Evolutionary conservation across 2,888 invertebrate species (phyloP), one percentile per base, ranked within the genome.

Genomic region (Ennomos erosarius): DNA sequence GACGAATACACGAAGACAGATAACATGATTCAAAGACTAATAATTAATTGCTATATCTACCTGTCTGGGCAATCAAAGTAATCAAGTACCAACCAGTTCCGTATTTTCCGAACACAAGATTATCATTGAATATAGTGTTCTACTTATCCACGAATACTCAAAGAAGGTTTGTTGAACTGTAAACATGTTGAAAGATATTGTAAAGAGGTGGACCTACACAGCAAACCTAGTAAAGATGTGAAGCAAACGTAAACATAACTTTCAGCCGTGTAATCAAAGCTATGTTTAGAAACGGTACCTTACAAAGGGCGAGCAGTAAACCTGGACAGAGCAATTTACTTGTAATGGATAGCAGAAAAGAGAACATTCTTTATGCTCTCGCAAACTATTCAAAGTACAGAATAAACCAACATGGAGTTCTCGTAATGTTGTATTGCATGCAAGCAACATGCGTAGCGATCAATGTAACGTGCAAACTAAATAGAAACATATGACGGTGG

Each of bases 161-260:
- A 69, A 67, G 70, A 76, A 79, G 82, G 85, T 87, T 81, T 87
- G 70, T 87, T 89, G 87, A 88, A 88, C 87, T 74, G 78, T 85
- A 81, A 84, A 85, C 84, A 83, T 67, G 74, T 76, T 87, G 89
- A 89, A 86, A 87, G 89, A 89, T 84, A 78, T 79, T 79, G 78
- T 80, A 84, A 88, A 90, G 87, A 87, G 81, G 85, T 79, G 62
- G 72, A 74, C 69, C 63, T 71, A 69, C 71, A 26, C 26, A 26
- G 26, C 26, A 65, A 75, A 69, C 68, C 69, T 73, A 74, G 69
- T 70, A 73, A 73, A 71, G 70, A 68, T 56, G 67, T 67, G 62
- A 69, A 70, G 70, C 62, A 75, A 75, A 73, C 72, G 69, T 80
- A 84, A 85, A 84, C 82, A 79, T 65, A 69, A 70, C 55, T 39